phyloP scores from a whole-genome alignment of 92 coral and sea anemone genomes.

The Phymanthus crucifer region DNA sequence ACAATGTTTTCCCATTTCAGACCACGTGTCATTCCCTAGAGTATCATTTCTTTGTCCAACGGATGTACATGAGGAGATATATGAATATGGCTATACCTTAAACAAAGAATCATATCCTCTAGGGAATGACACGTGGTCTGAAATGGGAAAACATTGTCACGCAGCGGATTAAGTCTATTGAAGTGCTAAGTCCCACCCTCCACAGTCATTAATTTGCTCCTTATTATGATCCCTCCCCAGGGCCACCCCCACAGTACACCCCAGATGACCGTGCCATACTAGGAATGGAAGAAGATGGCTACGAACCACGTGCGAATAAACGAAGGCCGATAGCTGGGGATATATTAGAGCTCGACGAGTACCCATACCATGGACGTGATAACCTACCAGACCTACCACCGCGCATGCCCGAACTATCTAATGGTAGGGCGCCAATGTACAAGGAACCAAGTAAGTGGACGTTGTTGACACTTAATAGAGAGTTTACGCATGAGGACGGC shows the following conservation, averaged over 20 bases:
- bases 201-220: not conserved
- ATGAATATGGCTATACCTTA: no score
- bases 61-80: no score
- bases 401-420: constrained; percentile 71
- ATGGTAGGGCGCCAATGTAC: constrained; percentile 31
- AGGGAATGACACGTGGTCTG: no score
- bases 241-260: constrained; percentile 98
- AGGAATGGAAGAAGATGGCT: constrained; percentile 51
- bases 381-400: constrained; percentile 91
- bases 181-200: not conserved
- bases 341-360: constrained; percentile 70
- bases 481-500: no score
- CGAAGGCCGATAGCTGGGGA: constrained; percentile 41
- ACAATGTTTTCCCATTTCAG: not conserved
- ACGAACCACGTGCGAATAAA: constrained; percentile 28
- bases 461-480: not conserved
- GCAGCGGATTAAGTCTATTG: no score
- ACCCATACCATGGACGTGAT: constrained; percentile 55
- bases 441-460: constrained; percentile 48
- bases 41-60: no score
- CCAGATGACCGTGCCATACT: constrained; percentile 69
- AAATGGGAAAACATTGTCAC: no score
- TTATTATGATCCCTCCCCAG: constrained; percentile 26
- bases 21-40: not conserved
- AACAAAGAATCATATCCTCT: no score